These are phyloP conservation scores for Poecilia picta DNA, from an alignment of 2,797 vertebrate species.

Conservation along the genomic window DNA sequence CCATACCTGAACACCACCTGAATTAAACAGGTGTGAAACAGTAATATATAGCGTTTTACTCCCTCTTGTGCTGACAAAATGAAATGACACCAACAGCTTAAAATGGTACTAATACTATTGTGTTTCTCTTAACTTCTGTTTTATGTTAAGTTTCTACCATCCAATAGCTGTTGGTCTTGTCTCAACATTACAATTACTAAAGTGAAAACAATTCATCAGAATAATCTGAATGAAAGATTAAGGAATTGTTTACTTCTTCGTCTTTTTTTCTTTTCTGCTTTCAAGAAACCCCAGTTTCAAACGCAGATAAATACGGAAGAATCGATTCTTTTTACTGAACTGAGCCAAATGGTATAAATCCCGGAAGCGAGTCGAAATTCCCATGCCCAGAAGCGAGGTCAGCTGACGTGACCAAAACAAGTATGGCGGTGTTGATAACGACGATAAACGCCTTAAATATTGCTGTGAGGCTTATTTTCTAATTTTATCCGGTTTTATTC, in stretches of 20 bases:
- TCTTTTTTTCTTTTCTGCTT: not conserved
- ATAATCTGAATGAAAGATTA: not conserved
- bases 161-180: not conserved
- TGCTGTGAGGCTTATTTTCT: not conserved
- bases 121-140: not conserved
- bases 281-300: not conserved
- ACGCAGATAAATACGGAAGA: not conserved
- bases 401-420: slow-evolving; percentile 64
- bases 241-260: not conserved
- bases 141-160: not conserved
- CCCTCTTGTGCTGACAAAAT: not conserved
- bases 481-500: not conserved
- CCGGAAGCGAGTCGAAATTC: not conserved
- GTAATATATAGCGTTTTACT: not conserved
- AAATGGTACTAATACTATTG: not conserved
- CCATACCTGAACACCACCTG: not conserved
- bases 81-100: not conserved
- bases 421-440: slow-evolving; percentile 49
- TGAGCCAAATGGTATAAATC: not conserved
- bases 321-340: not conserved
- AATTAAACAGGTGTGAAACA: too few relatives aligned
- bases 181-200: not conserved
- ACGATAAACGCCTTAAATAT: not conserved
- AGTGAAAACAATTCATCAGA: not conserved
- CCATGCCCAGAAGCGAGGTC: not conserved